A percentile compares a stretch with the other conserved stretches of the same genome.
These are phyloP conservation scores for Abscondita cerata DNA, from an alignment of 2,888 invertebrate genomes.

Conservation along the genomic window DNA sequence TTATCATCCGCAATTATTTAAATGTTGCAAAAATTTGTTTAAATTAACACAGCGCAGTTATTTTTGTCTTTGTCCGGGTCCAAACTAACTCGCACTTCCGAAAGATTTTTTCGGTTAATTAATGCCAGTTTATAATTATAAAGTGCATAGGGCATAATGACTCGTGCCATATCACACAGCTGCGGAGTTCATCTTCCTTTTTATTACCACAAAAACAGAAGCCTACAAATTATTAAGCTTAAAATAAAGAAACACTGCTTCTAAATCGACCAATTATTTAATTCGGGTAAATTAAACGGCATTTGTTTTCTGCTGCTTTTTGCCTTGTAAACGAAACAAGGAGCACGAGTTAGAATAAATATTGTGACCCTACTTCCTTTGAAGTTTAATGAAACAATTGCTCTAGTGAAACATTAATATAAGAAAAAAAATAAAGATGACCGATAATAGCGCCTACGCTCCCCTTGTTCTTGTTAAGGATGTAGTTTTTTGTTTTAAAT, in stretches of 20 bases:
- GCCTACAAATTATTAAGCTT: conserved; percentile 24
- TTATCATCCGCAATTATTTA: conserved; percentile 15
- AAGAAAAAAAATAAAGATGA: conserved; percentile 28
- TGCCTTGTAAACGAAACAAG: conserved; percentile 52
- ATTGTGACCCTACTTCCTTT: conserved; percentile 58
- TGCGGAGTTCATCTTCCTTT: conserved; percentile 30
- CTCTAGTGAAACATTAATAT: conserved; percentile 39
- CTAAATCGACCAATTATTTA: conserved; percentile 52
- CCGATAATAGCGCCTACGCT: conserved; percentile 29
- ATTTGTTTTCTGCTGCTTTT: conserved; percentile 47
- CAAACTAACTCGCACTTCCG: not conserved
- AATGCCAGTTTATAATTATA: conserved; percentile 9
- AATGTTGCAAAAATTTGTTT: conserved; percentile 14
- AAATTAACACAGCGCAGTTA: conserved; percentile 9
- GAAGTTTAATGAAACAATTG: conserved; percentile 41
- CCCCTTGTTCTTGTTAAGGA: conserved; percentile 2
- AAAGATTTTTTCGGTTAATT: conserved; percentile 13
- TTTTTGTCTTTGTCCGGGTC: not conserved
- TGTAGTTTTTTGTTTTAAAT: conserved; percentile 1
- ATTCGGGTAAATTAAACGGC: conserved; percentile 57
- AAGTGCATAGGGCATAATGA: conserved; percentile 24
- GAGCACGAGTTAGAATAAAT: conserved; percentile 58
- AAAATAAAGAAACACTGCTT: conserved; percentile 19
- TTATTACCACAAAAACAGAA: conserved; percentile 27
- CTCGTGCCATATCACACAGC: conserved; percentile 28